Evolutionary conservation across 2,797 vertebrate species (phyloP), one percentile per base, ranked within the genome.

Genomic region (Tenualosa thibaudeaui): DNA sequence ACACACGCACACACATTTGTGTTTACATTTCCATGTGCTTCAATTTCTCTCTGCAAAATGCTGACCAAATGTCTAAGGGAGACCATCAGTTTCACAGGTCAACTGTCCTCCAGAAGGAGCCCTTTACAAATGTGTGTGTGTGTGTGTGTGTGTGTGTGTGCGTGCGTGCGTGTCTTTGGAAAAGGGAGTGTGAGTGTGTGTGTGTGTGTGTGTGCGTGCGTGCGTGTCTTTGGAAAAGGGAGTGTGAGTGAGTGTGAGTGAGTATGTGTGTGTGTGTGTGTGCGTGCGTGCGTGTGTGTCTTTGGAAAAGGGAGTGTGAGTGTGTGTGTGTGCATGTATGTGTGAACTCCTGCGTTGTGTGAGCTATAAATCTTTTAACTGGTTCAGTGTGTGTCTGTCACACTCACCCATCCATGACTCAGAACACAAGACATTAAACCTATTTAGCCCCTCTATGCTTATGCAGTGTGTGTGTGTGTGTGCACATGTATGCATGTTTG

Each of bases 11-110:
- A 26, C 56, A 15, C 58, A 68, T 43, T 40, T 84, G 37, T 58
- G 31, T 81, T 84, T 37, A 75, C 31, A 75, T 26, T 7, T 75
- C 31, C 68, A 75, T 8, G 37, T 75, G 68, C 40, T 75, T 75
- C 68, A 31, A 19, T 75, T 75, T 40, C 31, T 75, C 68, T 40
- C 68, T 15, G 37, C 0, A 65, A 75, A 75, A 75, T 75, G 68
- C 68, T 13, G 37, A 40, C 12, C 68, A 75, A 68, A 68, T 68
- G 62, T 68, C 62, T 68, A 26, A 75, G 68, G 12, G 12, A 75
- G 3, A 31, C 24, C 2, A 2, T 26, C 24, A 9, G 37, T 75
- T 75, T 75, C 31, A 75, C 31, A 40, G 68, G 68, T 75, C 68
- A 75, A 43, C 68, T 40, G 37, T 7, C 37, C 31, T 75, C 68